These are phyloP conservation scores for Neostethus bicornis DNA, from an alignment of 2,797 vertebrate species.

Conservation along the genomic window DNA sequence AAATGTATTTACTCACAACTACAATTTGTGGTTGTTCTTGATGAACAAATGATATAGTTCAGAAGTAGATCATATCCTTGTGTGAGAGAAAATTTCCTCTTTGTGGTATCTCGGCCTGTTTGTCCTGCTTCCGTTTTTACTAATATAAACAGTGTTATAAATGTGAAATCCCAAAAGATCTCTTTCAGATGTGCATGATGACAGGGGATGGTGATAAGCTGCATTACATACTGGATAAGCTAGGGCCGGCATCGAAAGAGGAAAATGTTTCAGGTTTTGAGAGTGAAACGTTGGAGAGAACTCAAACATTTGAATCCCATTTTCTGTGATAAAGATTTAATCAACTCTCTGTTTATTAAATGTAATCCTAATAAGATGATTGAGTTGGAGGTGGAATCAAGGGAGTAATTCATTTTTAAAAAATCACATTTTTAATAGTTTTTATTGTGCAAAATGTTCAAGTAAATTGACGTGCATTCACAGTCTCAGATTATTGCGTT, in stretches of 20 bases:
- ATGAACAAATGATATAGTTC: too few species aligned
- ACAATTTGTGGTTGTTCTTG: too few species aligned
- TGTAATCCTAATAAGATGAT: constrained; percentile 19
- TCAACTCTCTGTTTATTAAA: constrained; percentile 10
- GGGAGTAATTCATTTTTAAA: constrained; percentile 56
- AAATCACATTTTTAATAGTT: constrained; percentile 63
- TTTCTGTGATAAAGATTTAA: constrained; percentile 1
- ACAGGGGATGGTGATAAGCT: constrained; percentile 24
- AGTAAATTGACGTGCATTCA: constrained; percentile 50
- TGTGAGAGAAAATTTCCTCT: constrained; percentile 14
- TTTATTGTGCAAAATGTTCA: constrained; percentile 51
- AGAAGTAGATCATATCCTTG: too few species aligned
- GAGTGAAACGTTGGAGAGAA: not conserved
- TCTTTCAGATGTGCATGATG: constrained; percentile 26
- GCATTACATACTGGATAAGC: constrained; percentile 31
- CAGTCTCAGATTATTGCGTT: constrained; percentile 54
- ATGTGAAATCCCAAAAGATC: constrained; percentile 33
- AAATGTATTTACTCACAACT: too few species aligned
- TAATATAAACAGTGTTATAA: constrained; percentile 17
- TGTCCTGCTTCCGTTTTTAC: constrained; percentile 17
- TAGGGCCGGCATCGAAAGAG: constrained; percentile 44
- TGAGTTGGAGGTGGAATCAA: constrained; percentile 15
- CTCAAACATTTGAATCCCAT: not conserved
- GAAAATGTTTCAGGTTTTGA: constrained; percentile 23
- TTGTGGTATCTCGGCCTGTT: constrained; percentile 18